Base-by-base conservation (phyloP, 1,140 invertebrate genomes). In the Andricus grossulariae region DNA sequence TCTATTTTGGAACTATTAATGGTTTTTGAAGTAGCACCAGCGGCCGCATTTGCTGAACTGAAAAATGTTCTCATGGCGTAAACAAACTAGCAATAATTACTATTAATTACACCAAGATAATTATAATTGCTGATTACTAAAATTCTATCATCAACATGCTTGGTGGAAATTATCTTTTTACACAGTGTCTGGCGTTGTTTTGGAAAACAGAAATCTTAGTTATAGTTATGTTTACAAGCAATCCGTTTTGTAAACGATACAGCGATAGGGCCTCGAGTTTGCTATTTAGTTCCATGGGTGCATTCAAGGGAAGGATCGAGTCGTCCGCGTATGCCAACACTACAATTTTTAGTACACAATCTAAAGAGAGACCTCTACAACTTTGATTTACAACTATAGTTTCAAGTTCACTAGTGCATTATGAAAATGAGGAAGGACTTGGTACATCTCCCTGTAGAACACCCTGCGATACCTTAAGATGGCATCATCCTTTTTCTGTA, bases 251-350 rank as follows among this genome's bases (percentile, higher is more conserved):
- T 0, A 39, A 11, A 32, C 80, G 81, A 57, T 81, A 81, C 2
- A 49, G 4, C n/a, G n/a, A n/a, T n/a, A n/a, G n/a, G n/a, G n/a
- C n/a, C n/a, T n/a, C n/a, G n/a, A n/a, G n/a, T n/a, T n/a, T 45
- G 5, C 13, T 4, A 18, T 78, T 80, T 11, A 81, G 13, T 13
- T 79, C 74, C 4, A 78, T 5, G 0, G 70, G 12, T n/a, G 74
- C 19, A 7, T 80, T 51, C 7, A 76, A 25, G 13, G 77, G 55
- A 11, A 83, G 4, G 10, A 77, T 57, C 3, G 80, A 4, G 18
- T 83, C 78, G 49, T 83, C 82, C 0, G 82, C 80, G 21, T 60
- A 60, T 19, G 55, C 55, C 15, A 80, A 79, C 2, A 84, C n/a
- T 1, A 82, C 6, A 6, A 84, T n/a, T n/a, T 82, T 78, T 2